Base-by-base conservation (phyloP, 2,797 vertebrate species). In the Cirrhinus molitorella region DNA sequence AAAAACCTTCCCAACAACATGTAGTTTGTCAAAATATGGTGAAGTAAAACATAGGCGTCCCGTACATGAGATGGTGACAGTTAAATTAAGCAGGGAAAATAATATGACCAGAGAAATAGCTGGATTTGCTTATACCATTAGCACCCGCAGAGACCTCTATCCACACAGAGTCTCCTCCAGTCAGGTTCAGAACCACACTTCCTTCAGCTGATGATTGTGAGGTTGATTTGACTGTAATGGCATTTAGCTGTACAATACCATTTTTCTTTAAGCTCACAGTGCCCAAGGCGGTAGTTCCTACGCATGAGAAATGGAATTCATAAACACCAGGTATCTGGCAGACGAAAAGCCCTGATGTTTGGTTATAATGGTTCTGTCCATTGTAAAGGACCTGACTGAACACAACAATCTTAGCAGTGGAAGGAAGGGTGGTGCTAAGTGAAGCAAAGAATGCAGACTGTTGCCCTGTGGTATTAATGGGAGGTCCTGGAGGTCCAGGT, bases 311-410 rank as follows among this genome's bases (percentile, higher is more conserved):
- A 17, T 49, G 72, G n/a, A 90, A 89, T 59, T 88, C 28, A 40
- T 74, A 82, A 16, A 86, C 43, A 67, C 88, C 83, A n/a, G 49
- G 67, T 70, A 83, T 9, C 66, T 37, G 76, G 9, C 90, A 91
- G 11, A 74, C 85, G 76, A 92, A 91, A 43, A 71, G 0, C 25
- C 86, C 87, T 0, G 81, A 85, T 12, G 57, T 0, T 5, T 16
- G n/a, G 76, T 83, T 88, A 67, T 88, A 92, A 31, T 87, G 83
- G 28, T 80, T 88, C 71, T 90, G 88, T 43, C 86, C 3, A 11
- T 92, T 91, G 79, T 89, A 88, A 31, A 90, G 55, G 31, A 85
- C 49, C 3, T 84, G 67, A 40, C 1, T 5, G 79, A 93, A 91
- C 51, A 3, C 63, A n/a, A n/a, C n/a, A 17, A 87, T 78, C 81